These are phyloP conservation scores for Varecia variegata DNA, from an alignment of 2,797 vertebrate genomes.

Conservation along the genomic window DNA sequence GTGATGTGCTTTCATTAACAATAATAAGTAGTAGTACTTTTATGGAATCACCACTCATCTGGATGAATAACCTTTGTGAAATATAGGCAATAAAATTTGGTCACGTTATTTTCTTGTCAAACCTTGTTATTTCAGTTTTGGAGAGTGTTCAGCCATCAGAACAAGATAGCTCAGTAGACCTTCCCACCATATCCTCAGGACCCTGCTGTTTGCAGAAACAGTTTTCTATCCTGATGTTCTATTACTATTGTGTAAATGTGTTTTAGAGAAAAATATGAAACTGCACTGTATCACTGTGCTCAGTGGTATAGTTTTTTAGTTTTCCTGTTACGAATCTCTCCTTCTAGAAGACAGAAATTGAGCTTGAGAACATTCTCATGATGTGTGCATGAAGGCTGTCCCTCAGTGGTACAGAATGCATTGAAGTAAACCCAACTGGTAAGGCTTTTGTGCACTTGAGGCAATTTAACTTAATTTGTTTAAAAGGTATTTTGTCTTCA, in stretches of 20 bases:
- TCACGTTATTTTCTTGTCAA: neutral
- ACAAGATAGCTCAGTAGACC: neutral
- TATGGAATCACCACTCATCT: neutral
- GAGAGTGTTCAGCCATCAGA: slow-evolving; percentile 3
- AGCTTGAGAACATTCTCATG: neutral
- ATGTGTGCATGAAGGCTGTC: neutral
- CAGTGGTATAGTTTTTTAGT: slow-evolving; percentile 7
- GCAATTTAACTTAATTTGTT: slow-evolving; percentile 74
- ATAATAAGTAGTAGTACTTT: neutral
- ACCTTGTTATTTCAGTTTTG: slow-evolving; percentile 20
- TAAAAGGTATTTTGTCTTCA: slow-evolving; percentile 75
- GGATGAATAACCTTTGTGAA: slow-evolving; percentile 11
- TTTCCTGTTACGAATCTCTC: slow-evolving; percentile 19
- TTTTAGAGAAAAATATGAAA: neutral
- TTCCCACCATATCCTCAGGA: neutral
- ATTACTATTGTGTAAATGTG: slow-evolving; percentile 45
- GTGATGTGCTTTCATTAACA: neutral
- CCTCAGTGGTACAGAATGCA: neutral
- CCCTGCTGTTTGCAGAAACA: slow-evolving; percentile 43
- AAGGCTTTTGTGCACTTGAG: slow-evolving; percentile 49
- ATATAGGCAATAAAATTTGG: neutral
- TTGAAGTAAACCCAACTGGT: neutral
- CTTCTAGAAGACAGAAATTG: slow-evolving; percentile 1
- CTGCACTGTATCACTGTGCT: neutral
- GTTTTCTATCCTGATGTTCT: slow-evolving; percentile 48